Conservation (phyloP, 2,797 vertebrate genomes). For the Acanthis flammea region DNA sequence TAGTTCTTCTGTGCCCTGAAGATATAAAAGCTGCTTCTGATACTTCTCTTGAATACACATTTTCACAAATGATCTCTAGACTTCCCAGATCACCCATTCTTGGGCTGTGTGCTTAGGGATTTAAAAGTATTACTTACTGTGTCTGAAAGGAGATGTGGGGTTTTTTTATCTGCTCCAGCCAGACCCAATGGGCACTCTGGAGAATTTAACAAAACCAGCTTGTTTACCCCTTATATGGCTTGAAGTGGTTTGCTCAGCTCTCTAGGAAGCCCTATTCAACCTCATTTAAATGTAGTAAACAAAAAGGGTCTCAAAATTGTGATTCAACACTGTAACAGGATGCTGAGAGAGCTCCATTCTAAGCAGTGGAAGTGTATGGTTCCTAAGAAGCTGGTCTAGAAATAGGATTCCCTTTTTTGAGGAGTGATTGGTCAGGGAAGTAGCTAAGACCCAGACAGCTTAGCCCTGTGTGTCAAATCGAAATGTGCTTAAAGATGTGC, state of each 20-base stretch:
- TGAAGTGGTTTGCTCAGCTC: slow-evolving; percentile 48
- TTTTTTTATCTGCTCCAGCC: slow-evolving; percentile 23
- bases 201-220: slow-evolving; percentile 61
- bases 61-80: slow-evolving; percentile 31
- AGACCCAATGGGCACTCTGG: slow-evolving; percentile 22
- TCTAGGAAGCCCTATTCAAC: slow-evolving; percentile 60
- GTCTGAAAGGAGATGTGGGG: slow-evolving; percentile 7
- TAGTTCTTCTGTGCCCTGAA: slow-evolving; percentile 44
- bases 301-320: slow-evolving; percentile 56
- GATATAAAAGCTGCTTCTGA: slow-evolving; percentile 46
- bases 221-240: slow-evolving; percentile 39
- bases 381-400: slow-evolving; percentile 49
- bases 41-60: slow-evolving; percentile 36
- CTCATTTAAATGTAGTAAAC: slow-evolving; percentile 61
- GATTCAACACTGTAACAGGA: slow-evolving; percentile 50
- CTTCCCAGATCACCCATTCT: slow-evolving; percentile 17
- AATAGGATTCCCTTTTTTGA: slow-evolving; percentile 45
- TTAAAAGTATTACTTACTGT: slow-evolving; percentile 28
- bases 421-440: slow-evolving; percentile 32
- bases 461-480: slow-evolving; percentile 62
- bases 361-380: slow-evolving; percentile 14
- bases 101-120: slow-evolving; percentile 28
- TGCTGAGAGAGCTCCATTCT: slow-evolving; percentile 53
- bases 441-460: slow-evolving; percentile 56
- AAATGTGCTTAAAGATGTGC: slow-evolving; percentile 45